Evolutionary conservation across 2,797 vertebrate genomes (phyloP).

Genomic region (Novumbra hubbsi): DNA sequence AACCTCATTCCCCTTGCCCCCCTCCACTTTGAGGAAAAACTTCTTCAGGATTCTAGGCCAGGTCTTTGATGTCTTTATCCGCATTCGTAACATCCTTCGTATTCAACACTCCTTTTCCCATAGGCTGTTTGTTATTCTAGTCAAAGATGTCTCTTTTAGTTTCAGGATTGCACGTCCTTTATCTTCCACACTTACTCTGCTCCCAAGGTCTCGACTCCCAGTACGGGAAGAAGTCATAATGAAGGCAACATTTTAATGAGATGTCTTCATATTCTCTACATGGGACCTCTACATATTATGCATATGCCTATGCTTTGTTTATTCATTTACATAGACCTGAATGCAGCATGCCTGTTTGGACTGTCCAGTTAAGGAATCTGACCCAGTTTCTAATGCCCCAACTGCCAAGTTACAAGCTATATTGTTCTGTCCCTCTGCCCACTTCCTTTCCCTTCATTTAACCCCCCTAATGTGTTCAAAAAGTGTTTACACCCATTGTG

Average conservation of each 20-base stretch:
- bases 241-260: conserved; percentile 36
- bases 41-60: conserved; percentile 32
- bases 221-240: conserved; percentile 44
- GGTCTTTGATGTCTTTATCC: conserved; percentile 55
- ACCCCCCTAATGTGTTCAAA: no score
- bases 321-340: no score
- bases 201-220: conserved; percentile 49
- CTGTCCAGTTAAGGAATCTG: no score
- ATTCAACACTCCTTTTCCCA: conserved; percentile 41
- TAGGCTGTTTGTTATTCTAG: conserved; percentile 57
- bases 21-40: conserved; percentile 29
- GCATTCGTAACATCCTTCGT: conserved; percentile 55
- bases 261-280: conserved; percentile 28
- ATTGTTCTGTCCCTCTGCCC: no score
- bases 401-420: no score
- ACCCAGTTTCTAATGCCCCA: no score
- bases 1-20: conserved; percentile 7
- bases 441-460: no score
- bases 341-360: no score
- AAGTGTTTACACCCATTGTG: no score
- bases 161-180: conserved; percentile 34
- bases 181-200: conserved; percentile 21
- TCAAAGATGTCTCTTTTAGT: conserved; percentile 37
- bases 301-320: no score
- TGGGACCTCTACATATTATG: conserved; percentile 15